Base-by-base conservation (phyloP, 1,140 invertebrate genomes). In the Drosophila burlai region DNA sequence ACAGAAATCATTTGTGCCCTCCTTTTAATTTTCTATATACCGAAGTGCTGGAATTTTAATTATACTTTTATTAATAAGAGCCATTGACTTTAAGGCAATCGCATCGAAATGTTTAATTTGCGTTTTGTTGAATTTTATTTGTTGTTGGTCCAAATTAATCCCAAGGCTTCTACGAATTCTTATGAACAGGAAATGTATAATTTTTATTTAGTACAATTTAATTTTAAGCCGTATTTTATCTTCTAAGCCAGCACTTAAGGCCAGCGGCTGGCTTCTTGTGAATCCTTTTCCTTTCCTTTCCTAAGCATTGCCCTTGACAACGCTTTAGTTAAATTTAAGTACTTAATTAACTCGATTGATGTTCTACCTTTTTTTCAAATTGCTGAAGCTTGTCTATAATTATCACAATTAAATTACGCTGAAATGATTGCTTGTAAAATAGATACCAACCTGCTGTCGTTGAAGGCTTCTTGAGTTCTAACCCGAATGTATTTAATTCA, bases 81-180 rank as follows among this genome's bases (percentile, higher is more conserved):
- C 54, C 36, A 26, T 57, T 26, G 52, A 55, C 52, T 24, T 55
- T 55, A 24, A 24, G 24, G 34, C 1, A 34, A 34, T 34, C n/a
- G n/a, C n/a, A 34, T 31, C 5, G 34, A 52, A 4, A 52, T 21
- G 34, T 54, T 54, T 16, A 15, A 54, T 36, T 13, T 36, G 4
- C 34, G 9, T 21, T 54, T 55, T 24, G 21, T 40, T 40, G 0
- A 57, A 57, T 24, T 57, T n/a, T 0, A 26, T 24, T 24, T 24
- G 0, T 3, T 38, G 0, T 3, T 38, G 34, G 4, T 24, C 3
- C 0, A 38, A 16, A 6, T 57, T 24, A 55, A 55, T 11, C 3
- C 13, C 9, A 54, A 4, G n/a, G 9, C 18, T 15, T 54, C 4
- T 7, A 13, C 0, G 13, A 24, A 24, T 38, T 9, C 21, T 16